Conservation (phyloP, 2,113 vertebrate species). For the Origma solitaria region DNA sequence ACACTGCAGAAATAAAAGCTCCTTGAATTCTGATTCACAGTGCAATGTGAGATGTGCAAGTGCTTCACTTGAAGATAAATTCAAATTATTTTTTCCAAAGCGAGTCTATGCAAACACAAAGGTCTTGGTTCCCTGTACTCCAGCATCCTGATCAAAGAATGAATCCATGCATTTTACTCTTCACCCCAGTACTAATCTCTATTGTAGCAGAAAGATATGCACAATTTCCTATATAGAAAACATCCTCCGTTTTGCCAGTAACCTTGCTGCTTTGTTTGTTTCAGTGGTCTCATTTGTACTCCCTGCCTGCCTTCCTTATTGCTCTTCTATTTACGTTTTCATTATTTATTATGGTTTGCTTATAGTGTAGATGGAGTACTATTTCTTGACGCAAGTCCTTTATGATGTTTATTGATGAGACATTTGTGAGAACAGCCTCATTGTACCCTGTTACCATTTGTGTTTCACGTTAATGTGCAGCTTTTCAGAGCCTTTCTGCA, state of each 20-base stretch:
- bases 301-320: constrained; percentile 26
- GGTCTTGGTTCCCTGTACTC: background rate
- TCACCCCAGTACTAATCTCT: background rate
- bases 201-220: background rate
- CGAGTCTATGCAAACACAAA: background rate
- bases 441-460: background rate
- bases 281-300: background rate
- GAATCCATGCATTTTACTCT: background rate
- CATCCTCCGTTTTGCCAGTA: background rate
- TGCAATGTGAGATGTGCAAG: background rate
- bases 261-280: constrained; percentile 24
- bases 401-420: constrained; percentile 43
- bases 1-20: background rate
- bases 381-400: constrained; percentile 8
- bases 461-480: background rate
- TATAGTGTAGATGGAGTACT: background rate
- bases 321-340: constrained; percentile 7
- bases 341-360: background rate
- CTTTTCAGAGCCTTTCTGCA: background rate
- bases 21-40: background rate
- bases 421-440: background rate
- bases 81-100: background rate
- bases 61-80: background rate
- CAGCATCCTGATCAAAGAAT: background rate
- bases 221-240: background rate